These are phyloP conservation scores for Neoitamus cyanurus DNA, from an alignment of 2,888 invertebrate species.

Conservation along the genomic window DNA sequence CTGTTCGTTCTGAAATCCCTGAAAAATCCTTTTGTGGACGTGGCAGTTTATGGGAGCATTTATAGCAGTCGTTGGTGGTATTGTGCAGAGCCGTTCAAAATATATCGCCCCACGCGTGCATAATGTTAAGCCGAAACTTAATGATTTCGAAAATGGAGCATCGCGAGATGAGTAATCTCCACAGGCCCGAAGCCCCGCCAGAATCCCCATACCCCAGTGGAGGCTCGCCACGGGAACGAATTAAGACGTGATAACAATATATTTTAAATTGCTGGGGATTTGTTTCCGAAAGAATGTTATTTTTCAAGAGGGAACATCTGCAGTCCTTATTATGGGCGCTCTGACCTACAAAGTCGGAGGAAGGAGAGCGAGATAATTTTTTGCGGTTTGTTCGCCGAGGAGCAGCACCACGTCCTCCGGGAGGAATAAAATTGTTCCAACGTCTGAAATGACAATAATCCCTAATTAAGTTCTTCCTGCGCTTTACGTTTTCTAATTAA, in stretches of 20 bases:
- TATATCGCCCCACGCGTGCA: background rate
- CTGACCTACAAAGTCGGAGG: background rate
- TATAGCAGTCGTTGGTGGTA: background rate
- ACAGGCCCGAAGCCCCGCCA: background rate
- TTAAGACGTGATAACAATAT: conserved; percentile 1
- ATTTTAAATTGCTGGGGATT: conserved; percentile 1
- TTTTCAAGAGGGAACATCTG: conserved; percentile 1
- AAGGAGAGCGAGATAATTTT: background rate
- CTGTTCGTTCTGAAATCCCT: background rate
- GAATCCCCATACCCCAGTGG: background rate
- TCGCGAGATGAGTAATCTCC: background rate
- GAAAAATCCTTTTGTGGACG: background rate
- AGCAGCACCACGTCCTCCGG: background rate
- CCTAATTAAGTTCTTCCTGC: conserved; percentile 32
- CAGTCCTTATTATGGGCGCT: background rate
- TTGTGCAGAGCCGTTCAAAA: background rate
- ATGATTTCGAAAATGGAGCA: conserved; percentile 1
- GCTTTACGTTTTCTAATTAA: conserved; percentile 39
- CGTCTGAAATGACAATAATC: conserved; percentile 31
- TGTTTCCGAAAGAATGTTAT: conserved; percentile 5
- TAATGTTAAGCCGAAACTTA: conserved; percentile 1
- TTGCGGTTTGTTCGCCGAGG: background rate
- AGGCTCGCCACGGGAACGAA: background rate
- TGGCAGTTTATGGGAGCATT: background rate
- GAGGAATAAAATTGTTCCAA: conserved; percentile 21